Conservation (phyloP, 2,888 invertebrate species). For the Hirtodrosophila trivittata region DNA sequence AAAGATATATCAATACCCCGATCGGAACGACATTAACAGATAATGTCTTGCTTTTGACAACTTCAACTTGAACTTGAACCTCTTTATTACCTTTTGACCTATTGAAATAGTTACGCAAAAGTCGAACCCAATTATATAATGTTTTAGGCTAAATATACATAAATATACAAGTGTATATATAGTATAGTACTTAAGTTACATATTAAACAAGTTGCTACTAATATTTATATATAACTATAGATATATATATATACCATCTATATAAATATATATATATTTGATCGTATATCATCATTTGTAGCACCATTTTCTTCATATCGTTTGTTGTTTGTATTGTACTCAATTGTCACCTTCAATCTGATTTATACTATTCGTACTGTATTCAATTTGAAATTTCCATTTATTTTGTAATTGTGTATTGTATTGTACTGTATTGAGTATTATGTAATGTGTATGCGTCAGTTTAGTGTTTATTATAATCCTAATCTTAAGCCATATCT, state of each 20-base stretch:
- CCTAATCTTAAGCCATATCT: no score
- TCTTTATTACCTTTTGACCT: no score
- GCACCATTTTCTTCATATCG: constrained; percentile 37
- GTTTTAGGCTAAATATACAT: not conserved
- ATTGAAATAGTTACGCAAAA: no score
- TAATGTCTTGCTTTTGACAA: no score
- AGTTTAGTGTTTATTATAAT: constrained; percentile 11
- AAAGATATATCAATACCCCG: constrained; percentile 12
- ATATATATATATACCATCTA: constrained; percentile 2
- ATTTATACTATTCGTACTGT: no score
- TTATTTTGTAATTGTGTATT: no score
- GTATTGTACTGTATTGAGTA: no score
- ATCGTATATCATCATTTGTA: constrained; percentile 25
- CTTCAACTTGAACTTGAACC: no score
- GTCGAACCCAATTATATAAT: no score
- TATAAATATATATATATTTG: constrained; percentile 2
- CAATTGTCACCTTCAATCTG: no score
- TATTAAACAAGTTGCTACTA: constrained; percentile 22
- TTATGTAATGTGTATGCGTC: constrained; percentile 32
- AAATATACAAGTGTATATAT: not conserved
- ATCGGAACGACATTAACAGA: no score
- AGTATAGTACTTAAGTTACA: constrained; percentile 33
- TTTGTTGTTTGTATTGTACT: constrained; percentile 10
- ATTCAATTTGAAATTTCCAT: constrained; percentile 20
- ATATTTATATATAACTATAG: not conserved